phyloP scores from a whole-genome alignment of 2,113 vertebrate species.

The Anguilla rostrata region DNA sequence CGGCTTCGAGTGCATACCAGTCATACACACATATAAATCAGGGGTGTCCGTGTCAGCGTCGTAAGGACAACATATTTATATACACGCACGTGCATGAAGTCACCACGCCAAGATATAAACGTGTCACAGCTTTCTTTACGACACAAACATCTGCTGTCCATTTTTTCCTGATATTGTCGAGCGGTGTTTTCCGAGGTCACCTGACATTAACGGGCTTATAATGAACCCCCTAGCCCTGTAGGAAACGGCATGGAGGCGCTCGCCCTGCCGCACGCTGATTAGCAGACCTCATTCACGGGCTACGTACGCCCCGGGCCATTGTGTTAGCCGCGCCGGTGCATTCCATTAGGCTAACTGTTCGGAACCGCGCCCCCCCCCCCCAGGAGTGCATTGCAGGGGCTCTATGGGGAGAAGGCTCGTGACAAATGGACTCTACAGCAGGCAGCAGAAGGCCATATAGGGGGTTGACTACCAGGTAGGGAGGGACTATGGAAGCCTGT shows the following conservation, averaged over 20 bases:
- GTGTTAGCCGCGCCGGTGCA: neutral
- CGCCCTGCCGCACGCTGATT: neutral
- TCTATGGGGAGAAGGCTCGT: neutral
- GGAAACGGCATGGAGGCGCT: neutral
- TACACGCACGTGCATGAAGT: too few species aligned
- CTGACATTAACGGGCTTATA: neutral
- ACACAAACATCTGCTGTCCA: too few species aligned
- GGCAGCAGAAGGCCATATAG: neutral
- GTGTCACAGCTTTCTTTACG: too few species aligned
- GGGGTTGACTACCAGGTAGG: neutral
- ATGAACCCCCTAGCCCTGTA: neutral
- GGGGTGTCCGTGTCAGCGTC: too few species aligned
- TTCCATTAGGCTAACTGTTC: neutral
- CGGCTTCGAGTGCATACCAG: neutral
- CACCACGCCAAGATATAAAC: too few species aligned
- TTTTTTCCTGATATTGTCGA: too few species aligned
- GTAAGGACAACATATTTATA: too few species aligned
- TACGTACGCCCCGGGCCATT: neutral
- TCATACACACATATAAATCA: neutral
- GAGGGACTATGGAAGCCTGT: neutral
- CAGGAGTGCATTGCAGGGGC: neutral
- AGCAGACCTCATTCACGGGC: neutral
- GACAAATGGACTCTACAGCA: neutral
- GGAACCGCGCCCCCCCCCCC: neutral
- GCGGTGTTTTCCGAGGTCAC: too few species aligned